Base-by-base conservation (phyloP, 2,888 invertebrate species). In the Aspidiotus destructor region DNA sequence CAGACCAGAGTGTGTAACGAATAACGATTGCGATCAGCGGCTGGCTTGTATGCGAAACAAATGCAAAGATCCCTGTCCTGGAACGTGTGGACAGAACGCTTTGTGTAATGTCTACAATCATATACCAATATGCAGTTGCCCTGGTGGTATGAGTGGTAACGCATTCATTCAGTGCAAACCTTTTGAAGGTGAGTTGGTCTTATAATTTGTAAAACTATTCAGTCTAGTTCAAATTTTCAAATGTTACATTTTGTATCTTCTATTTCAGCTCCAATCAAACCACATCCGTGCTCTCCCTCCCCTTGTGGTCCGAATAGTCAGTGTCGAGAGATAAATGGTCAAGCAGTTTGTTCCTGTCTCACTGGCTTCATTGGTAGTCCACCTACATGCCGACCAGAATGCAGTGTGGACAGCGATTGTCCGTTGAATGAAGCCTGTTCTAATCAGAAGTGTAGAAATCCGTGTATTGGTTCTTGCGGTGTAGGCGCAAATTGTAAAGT, bases 241-340 rank as follows among this genome's bases (percentile, higher is more conserved):
- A 55, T 41, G 15, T 17, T 42, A 70, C 28, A 53, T 10, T 17
- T 68, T 60, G 52, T 60, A 72, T 73, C 72, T 52, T 65, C 71
- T 55, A 48, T 62, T 67, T 67, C 72, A 40, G 72, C 70, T 70
- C 68, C 80, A 73, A 77, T 78, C 68, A 80, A 82, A 60, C 78
- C 80, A 48, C 76, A 90, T 75, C 90, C 90, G 8, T 92, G 92
- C 75, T 82, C 84, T 71, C 90, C 89, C 64, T 85, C 89, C 41
- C 92, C 92, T 0, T 93, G 92, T 76, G 93, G 92, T 63, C 89
- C 90, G 0, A 90, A 91, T 77, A 89, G 90, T 75, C 87, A 89
- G 76, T 92, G 92, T 72, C 83, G 89, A 74, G 85, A 85, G 74
- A 84, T 87, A 8, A 88, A 89, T 74, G 80, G 82, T 73, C 88